Evolutionary conservation across 2,113 vertebrate genomes (phyloP).

Genomic region (Noctilio leporinus): DNA sequence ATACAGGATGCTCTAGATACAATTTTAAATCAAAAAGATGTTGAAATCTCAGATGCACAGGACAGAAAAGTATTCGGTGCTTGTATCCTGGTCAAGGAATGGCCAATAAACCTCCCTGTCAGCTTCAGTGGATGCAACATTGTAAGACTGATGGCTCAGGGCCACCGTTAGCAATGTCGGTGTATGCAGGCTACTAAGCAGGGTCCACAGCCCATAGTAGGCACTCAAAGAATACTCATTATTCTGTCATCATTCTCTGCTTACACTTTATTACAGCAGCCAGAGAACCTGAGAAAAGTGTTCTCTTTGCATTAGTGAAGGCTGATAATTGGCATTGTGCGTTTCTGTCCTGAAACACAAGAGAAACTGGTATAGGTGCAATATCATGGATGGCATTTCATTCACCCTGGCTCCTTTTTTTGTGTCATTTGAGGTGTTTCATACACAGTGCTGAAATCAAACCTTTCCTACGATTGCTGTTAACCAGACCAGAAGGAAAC

Average conservation of each 20-base stretch:
- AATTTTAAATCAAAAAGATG: not conserved
- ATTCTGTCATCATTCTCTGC: not conserved
- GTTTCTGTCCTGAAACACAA: not conserved
- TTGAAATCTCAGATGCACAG: not conserved
- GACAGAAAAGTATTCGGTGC: not conserved
- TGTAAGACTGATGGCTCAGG: not conserved
- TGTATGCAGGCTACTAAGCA: not conserved
- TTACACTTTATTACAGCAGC: not conserved
- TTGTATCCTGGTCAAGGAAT: not conserved
- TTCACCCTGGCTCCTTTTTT: not conserved
- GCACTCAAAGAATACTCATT: not conserved
- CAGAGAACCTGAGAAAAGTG: not conserved
- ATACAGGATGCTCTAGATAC: not conserved
- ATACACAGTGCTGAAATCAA: not conserved
- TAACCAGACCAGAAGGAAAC: not conserved
- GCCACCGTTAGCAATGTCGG: not conserved
- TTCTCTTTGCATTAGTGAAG: not conserved
- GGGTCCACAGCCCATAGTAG: no score
- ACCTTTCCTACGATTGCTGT: not conserved
- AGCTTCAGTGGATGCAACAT: not conserved
- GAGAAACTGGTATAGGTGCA: not conserved
- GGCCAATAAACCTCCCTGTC: not conserved
- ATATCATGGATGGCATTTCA: not conserved
- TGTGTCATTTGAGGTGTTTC: not conserved
- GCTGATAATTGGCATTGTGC: not conserved